Conservation (phyloP, 2,888 invertebrate genomes). For the Tetanocera ferruginea region DNA sequence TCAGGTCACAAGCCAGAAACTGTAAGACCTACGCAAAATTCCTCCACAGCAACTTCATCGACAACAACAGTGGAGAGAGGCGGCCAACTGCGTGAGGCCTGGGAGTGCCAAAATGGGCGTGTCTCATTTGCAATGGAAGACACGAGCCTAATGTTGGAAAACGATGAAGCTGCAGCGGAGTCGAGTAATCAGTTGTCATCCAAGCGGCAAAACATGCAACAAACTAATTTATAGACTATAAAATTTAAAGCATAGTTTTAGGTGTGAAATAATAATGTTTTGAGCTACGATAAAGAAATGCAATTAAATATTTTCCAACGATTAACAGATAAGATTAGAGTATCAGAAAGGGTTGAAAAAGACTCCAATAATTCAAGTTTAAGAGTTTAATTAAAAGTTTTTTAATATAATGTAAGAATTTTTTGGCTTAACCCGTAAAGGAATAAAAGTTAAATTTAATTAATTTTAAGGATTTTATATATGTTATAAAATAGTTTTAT, state of each 20-base stretch:
- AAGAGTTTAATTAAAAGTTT: no score
- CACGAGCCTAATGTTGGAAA: conserved; percentile 2
- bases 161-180: neutral
- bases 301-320: no score
- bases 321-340: no score
- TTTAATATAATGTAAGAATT: no score
- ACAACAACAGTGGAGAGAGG: conserved; percentile 10
- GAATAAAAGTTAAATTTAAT: no score
- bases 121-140: conserved; percentile 13
- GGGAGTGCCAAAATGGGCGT: conserved; percentile 7
- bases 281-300: no score
- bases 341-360: no score
- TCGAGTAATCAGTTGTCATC: neutral
- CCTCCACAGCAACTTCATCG: conserved; percentile 16
- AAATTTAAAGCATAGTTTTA: neutral
- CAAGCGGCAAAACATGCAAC: neutral
- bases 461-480: no score
- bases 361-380: no score
- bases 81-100: neutral
- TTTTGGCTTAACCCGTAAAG: no score
- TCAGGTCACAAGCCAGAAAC: neutral
- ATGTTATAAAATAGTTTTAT: no score
- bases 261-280: no score
- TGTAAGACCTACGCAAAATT: neutral
- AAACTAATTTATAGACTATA: conserved; percentile 22